phyloP scores from a whole-genome alignment of 1,140 invertebrate species.

The Orius insidiosus region DNA sequence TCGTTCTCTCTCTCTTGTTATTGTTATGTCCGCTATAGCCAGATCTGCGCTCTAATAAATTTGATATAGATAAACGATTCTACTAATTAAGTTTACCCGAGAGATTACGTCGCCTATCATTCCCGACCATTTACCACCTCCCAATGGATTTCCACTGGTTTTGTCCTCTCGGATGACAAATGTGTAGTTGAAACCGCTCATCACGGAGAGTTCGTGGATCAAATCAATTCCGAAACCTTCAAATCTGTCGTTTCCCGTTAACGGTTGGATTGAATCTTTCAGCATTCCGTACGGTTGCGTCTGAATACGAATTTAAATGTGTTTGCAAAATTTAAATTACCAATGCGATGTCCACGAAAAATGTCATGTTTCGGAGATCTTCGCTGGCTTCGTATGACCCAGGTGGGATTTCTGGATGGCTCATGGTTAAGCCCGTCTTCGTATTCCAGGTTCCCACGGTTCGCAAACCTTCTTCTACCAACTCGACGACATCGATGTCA shows the following conservation, averaged over 20 bases:
- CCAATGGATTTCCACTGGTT: constrained; percentile 45
- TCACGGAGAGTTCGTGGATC: constrained; percentile 51
- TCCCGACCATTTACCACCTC: constrained; percentile 56
- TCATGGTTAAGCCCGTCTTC: constrained; percentile 16
- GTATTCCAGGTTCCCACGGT: constrained; percentile 49
- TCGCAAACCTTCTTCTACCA: constrained; percentile 42
- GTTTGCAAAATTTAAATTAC: constrained; percentile 12
- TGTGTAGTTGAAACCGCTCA: constrained; percentile 75
- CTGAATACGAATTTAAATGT: constrained; percentile 28
- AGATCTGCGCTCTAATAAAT: constrained; percentile 69
- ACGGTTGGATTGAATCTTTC: constrained; percentile 46
- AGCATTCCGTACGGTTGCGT: constrained; percentile 73
- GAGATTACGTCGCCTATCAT: constrained; percentile 69
- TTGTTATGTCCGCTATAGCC: constrained; percentile 78
- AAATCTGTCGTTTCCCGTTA: constrained; percentile 63
- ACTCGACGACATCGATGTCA: constrained; percentile 56
- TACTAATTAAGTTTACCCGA: constrained; percentile 33
- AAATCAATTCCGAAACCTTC: constrained; percentile 69
- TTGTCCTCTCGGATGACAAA: constrained; percentile 56
- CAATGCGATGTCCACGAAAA: constrained; percentile 67
- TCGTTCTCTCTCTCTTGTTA: constrained; percentile 62
- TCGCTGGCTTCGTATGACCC: background rate
- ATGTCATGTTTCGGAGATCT: constrained; percentile 60
- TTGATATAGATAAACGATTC: too few relatives aligned
- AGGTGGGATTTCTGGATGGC: background rate